Evolutionary conservation across 1,140 invertebrate genomes (phyloP), one percentile per base, ranked within the genome.

Genomic region (Anoplolepis gracilipes): DNA sequence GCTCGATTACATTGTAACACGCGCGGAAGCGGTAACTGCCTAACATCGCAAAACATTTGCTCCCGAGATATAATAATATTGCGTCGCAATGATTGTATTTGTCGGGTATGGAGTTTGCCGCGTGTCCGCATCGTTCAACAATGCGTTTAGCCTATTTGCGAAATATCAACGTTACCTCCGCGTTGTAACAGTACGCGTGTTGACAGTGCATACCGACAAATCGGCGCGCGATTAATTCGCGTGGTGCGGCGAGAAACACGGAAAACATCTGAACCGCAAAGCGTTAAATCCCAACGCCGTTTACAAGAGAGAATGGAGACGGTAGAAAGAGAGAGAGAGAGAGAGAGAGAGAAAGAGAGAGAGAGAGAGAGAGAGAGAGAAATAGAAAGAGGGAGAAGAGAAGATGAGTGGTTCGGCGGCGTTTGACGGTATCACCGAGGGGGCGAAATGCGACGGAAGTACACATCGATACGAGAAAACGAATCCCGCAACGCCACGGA

Each of bases 61-160:
- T 42, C 49, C 53, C 67, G 53, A 82, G 70, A 82, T 73, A 82
- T 82, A 82, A 82, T 82, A 82, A 82, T 82, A 72, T 82, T 59
- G 78, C 78, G 67, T 82, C 25, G 67, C 78, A 59, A 82, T 82
- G 53, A 82, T 82, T 82, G 67, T 67, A 28, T 73, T 82, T 42
- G 78, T 72, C 78, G 49, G 78, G 49, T 25, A 25, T 13, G 3
- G 67, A 82, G 78, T 82, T 82, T 82, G 53, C 53, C 36, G 36
- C 53, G 25, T 55, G 36, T 72, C 78, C 78, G 36, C 78, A 82
- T 73, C 70, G 78, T 59, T 72, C 78, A 82, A 82, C 78, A 82
- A 82, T 82, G 78, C 78, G 67, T 73, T 82, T 82, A 82, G 67
- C 78, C 78, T 82, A 73, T 82, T 82, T 82, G 78, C 78, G 78